Evolutionary conservation across 2,113 vertebrate species (phyloP), one percentile per base, ranked within the genome.

Genomic region (Choloepus hoffmanni): DNA sequence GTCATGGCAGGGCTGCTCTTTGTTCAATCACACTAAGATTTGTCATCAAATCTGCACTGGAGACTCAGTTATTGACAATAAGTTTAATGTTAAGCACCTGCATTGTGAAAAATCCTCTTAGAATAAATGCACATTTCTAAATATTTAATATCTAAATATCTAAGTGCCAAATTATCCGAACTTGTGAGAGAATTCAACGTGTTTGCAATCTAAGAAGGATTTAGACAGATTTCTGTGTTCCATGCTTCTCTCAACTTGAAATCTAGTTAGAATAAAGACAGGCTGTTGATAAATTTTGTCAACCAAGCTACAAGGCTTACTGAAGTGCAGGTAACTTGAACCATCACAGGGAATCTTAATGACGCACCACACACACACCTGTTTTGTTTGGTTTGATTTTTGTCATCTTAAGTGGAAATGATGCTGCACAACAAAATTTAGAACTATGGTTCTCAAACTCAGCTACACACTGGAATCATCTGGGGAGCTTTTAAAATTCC

Each of bases 281-380:
- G 33, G 55, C 6, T 90, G 30, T 33, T 90, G 55, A 53, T 72
- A 93, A 48, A 28, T 48, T 30, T 81, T 85, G 36, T 86, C 65
- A 92, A 6, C 2, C 73, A 63, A 95, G n/a, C 10, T 86, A 85
- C 33, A 60, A 82, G 48, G 15, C 53, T 93, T 95, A 73, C 78
- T 77, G 16, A 84, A 78, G 58, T 77, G 70, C 45, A 85, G 24
- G 21, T 48, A 48, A 78, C 90, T 92, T 88, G 81, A 36, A 62
- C 65, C 48, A 82, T 85, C 86, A 63, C 28, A 65, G 67, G 67
- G 36, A 95, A 70, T 85, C 48, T 92, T 78, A 81, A 90, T 81
- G 70, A 78, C 36, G 30, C 74, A 45, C 7, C 36, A 87, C 50
- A 73, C 60, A 73, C 60, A 85, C 30, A 24, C 89, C n/a, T 88